These are phyloP conservation scores for Tanaodytes sp. DNA, from an alignment of 2,888 invertebrate genomes.

Conservation along the genomic window DNA sequence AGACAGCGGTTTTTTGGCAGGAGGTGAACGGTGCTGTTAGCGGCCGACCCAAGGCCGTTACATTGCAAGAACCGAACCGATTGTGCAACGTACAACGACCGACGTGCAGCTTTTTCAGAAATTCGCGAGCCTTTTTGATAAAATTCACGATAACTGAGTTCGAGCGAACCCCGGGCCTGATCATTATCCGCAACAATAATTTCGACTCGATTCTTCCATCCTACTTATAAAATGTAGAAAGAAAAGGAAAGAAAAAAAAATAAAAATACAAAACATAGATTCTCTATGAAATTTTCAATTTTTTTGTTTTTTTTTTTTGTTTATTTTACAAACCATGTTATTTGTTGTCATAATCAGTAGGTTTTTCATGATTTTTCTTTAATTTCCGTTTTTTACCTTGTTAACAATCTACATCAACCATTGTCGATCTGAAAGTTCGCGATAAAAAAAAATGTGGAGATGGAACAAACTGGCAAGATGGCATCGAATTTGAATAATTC, in stretches of 20 bases:
- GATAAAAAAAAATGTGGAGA: too few relatives aligned
- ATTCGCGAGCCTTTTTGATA: conserved; percentile 31
- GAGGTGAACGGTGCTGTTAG: conserved; percentile 59
- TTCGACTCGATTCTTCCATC: neutral
- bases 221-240: too few relatives aligned
- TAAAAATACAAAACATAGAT: too few relatives aligned
- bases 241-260: too few relatives aligned
- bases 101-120: conserved; percentile 42
- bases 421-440: too few relatives aligned
- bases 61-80: conserved; percentile 58
- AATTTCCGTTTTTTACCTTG: too few relatives aligned
- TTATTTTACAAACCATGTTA: too few relatives aligned
- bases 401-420: too few relatives aligned
- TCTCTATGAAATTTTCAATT: too few relatives aligned
- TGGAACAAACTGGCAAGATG: neutral
- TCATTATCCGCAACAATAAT: neutral
- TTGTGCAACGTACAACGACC: conserved; percentile 55
- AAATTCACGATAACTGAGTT: conserved; percentile 31
- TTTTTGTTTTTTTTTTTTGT: too few relatives aligned
- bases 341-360: too few relatives aligned
- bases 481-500: neutral
- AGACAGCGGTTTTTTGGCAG: conserved; percentile 58
- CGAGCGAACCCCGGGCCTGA: neutral
- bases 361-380: too few relatives aligned
- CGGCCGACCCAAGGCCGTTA: conserved; percentile 62